Conservation (phyloP, 2,113 vertebrate species). For the Pseudonaja textilis region DNA sequence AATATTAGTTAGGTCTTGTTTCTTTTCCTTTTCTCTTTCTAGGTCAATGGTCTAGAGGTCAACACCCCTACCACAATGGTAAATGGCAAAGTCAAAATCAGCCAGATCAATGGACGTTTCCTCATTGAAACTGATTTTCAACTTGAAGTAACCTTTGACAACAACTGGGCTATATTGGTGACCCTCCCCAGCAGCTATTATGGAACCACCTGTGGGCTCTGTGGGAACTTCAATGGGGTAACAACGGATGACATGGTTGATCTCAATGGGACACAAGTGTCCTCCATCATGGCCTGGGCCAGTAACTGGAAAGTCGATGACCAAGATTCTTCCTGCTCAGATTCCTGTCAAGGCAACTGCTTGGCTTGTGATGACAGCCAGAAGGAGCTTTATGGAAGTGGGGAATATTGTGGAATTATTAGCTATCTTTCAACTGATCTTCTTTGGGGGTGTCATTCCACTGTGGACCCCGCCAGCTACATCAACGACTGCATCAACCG, state of each 20-base stretch:
- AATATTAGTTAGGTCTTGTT: background rate
- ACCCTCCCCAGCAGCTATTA: slow-evolving; percentile 54
- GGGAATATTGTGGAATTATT: slow-evolving; percentile 59
- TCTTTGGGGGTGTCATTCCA: slow-evolving; percentile 59
- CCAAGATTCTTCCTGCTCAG: slow-evolving; percentile 56
- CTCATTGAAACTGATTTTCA: slow-evolving; percentile 56
- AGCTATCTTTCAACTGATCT: slow-evolving; percentile 26
- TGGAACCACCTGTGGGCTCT: slow-evolving; percentile 59
- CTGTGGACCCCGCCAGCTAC: slow-evolving; percentile 62
- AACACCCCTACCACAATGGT: slow-evolving; percentile 48
- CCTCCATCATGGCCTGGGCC: slow-evolving; percentile 65
- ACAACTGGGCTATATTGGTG: slow-evolving; percentile 40
- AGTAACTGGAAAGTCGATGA: slow-evolving; percentile 68
- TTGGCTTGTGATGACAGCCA: slow-evolving; percentile 47
- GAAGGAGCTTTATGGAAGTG: slow-evolving; percentile 54
- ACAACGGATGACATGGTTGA: slow-evolving; percentile 59
- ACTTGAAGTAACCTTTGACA: slow-evolving; percentile 55
- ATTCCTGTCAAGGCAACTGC: slow-evolving; percentile 62
- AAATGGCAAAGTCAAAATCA: slow-evolving; percentile 41
- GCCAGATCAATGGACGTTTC: slow-evolving; percentile 33
- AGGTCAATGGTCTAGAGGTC: slow-evolving; percentile 22
- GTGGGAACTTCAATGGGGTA: slow-evolving; percentile 57
- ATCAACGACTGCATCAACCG: slow-evolving; percentile 68
- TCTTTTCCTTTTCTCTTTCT: background rate
- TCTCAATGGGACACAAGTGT: slow-evolving; percentile 42